Base-by-base conservation (phyloP, 2,113 vertebrate species). In the Dasyornis broadbenti region DNA sequence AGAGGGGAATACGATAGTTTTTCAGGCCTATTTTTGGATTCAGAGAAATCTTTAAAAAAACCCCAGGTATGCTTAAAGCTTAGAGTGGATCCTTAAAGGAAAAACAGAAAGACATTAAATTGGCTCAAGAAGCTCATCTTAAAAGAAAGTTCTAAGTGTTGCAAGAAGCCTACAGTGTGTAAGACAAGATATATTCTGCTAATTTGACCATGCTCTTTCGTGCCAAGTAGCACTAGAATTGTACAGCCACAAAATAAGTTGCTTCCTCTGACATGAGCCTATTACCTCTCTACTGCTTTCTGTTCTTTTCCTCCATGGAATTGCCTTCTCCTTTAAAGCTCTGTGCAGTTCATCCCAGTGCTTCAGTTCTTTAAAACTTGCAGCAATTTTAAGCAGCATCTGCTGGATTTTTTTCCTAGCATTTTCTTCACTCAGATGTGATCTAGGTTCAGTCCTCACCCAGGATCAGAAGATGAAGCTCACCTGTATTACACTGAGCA, bases 401-500 rank as follows among this genome's bases (percentile, higher is more conserved):
- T 49, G 56, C 23, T 70, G 52, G 44, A 76, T 10, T 31, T 81
- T 92, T 91, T 94, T 69, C 45, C 45, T n/a, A 4, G 21, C 5
- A 26, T 84, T 77, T 84, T 37, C 81, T 78, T 83, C 54, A 13
- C 30, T 44, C 19, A 57, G 59, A 20, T 37, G 2, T 2, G 45
- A 26, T 11, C 26, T 11, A 15, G n/a, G n/a, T 37, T 56, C 54
- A 61, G n/a, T 0, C 1, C 56, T 89, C 13, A 17, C 27, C 17
- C 33, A 8, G 42, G 61, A 39, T 11, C 66, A n/a, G 39, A 31
- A n/a, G 80, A 19, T 68, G 83, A 68, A 76, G 57, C 80, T 82
- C 76, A 16, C 11, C 10, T 13, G 0, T 2, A 0, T 14, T 50
- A 7, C 35, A 23, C 28, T 5, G 39, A 47, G 59, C 33, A 10